Conservation (phyloP, 2,113 vertebrate species). For the Fukomys damarensis region DNA sequence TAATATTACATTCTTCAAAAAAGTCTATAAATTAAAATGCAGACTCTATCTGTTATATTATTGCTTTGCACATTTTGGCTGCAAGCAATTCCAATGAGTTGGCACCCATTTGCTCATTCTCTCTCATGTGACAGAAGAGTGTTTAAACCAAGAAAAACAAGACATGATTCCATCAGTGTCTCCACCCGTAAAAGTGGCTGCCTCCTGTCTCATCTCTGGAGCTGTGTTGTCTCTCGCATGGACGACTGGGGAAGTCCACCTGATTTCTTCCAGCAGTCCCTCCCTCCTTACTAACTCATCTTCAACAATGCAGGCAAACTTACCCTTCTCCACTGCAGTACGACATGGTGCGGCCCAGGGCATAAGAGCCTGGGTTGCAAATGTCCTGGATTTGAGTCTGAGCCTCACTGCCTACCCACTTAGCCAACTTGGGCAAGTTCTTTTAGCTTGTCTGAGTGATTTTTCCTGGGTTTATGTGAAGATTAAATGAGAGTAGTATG, state of each 20-base stretch:
- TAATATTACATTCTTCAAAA: neutral
- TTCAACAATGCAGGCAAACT: neutral
- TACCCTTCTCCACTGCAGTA: neutral
- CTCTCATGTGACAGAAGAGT: neutral
- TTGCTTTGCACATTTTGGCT: neutral
- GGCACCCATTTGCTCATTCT: neutral
- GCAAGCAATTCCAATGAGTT: neutral
- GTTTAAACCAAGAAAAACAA: neutral
- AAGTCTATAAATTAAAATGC: neutral
- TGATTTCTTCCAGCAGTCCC: neutral
- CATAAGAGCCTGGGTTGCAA: neutral
- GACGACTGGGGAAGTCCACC: neutral
- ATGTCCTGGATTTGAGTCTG: neutral
- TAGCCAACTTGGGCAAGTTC: neutral
- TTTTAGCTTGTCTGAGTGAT: neutral
- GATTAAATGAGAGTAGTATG: neutral
- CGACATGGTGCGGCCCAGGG: neutral
- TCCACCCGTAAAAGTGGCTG: neutral
- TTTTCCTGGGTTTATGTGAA: neutral
- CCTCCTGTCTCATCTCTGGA: neutral
- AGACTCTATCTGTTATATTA: neutral
- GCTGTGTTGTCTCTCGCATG: neutral
- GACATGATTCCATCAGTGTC: neutral
- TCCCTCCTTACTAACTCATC: neutral
- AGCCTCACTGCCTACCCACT: neutral